Evolutionary conservation across 1,140 invertebrate species (phyloP).

Genomic region (Drosophila prosaltans): DNA sequence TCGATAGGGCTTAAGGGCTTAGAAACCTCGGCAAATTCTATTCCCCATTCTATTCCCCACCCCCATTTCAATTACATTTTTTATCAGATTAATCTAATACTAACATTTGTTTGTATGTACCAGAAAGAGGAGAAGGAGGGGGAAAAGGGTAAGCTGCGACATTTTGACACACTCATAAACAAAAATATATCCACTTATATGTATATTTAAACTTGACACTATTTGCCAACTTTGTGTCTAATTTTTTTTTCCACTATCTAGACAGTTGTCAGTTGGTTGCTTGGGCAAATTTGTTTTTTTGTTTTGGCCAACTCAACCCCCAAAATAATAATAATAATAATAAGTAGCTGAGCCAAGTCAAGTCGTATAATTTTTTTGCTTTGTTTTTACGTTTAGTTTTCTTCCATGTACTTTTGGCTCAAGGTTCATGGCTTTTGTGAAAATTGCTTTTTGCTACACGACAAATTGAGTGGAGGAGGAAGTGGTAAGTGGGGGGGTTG

Average conservation of each 20-base stretch:
- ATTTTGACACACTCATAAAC: constrained; percentile 41
- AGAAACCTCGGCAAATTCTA: not conserved
- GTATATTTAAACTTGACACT: constrained; percentile 75
- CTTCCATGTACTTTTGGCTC: constrained; percentile 63
- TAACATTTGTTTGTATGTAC: too few species aligned
- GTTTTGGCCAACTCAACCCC: constrained; percentile 51
- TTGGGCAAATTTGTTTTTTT: constrained; percentile 43
- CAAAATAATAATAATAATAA: constrained; percentile 55
- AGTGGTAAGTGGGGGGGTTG: not conserved
- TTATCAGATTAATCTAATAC: constrained; percentile 5
- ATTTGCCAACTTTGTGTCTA: constrained; percentile 41
- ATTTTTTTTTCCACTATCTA: constrained; percentile 27
- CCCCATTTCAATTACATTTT: not conserved
- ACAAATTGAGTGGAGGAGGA: constrained; percentile 35
- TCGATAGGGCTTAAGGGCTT: constrained; percentile 66
- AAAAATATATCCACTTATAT: not conserved
- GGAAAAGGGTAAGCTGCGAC: constrained; percentile 35
- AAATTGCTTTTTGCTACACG: constrained; percentile 57
- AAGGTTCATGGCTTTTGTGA: constrained; percentile 77
- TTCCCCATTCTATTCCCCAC: not conserved
- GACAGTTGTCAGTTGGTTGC: constrained; percentile 54
- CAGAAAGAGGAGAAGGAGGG: too few species aligned
- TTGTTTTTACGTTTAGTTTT: constrained; percentile 56
- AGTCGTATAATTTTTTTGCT: constrained; percentile 27
- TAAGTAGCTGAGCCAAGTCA: constrained; percentile 25